Percentiles rank a stretch among this genome's conserved stretches.
These are phyloP conservation scores for Nasonia longicornis DNA, from an alignment of 1,140 invertebrate genomes.

Conservation along the genomic window DNA sequence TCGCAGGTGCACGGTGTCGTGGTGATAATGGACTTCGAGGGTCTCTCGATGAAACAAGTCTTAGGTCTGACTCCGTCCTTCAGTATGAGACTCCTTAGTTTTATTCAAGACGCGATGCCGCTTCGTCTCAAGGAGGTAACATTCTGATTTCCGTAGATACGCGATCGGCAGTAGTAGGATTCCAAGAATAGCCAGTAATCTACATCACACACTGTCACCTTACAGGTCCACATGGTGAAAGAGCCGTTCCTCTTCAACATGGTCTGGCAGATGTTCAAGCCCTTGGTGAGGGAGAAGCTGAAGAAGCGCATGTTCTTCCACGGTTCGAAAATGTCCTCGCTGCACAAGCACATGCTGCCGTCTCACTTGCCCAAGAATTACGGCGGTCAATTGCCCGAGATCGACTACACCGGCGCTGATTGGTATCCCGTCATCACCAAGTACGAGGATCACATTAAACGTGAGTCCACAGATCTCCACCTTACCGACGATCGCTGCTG, in stretches of 20 bases:
- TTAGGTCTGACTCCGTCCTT: conserved; percentile 79
- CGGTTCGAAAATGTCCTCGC: conserved; percentile 78
- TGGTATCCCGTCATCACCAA: conserved; percentile 79
- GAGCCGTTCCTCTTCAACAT: conserved; percentile 90
- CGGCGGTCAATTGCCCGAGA: conserved; percentile 79
- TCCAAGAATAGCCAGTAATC: neutral
- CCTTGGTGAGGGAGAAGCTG: conserved; percentile 87
- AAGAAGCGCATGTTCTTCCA: conserved; percentile 83
- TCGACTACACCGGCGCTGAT: conserved; percentile 79
- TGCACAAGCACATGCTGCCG: conserved; percentile 78
- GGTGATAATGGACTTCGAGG: conserved; percentile 85
- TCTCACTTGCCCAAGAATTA: conserved; percentile 81
- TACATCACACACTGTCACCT: neutral
- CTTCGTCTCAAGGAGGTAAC: conserved; percentile 83
- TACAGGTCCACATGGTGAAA: conserved; percentile 84
- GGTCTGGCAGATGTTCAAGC: conserved; percentile 89
- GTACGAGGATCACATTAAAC: conserved; percentile 73
- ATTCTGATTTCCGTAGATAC: too few species aligned
- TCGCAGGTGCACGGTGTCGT: conserved; percentile 75
- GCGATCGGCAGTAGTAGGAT: too few species aligned
- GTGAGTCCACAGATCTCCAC: conserved; percentile 49
- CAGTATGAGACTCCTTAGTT: conserved; percentile 79
- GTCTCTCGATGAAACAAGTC: conserved; percentile 80
- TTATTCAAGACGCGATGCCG: conserved; percentile 91
- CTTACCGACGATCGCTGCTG: neutral